These are phyloP conservation scores for Catonia carolina DNA, from an alignment of 2,888 invertebrate genomes.

Conservation along the genomic window DNA sequence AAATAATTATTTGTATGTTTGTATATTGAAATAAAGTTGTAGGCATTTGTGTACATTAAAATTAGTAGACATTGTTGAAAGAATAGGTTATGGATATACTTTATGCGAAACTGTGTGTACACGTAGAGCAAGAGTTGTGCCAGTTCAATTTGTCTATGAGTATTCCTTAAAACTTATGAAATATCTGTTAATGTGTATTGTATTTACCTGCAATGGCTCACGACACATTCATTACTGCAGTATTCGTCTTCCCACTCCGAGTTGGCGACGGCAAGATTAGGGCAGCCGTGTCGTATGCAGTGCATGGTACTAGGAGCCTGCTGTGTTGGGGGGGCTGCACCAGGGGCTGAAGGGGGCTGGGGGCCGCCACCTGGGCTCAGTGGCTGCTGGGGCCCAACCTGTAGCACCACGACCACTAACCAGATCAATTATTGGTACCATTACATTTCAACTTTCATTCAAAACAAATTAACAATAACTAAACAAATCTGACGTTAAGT, in stretches of 20 bases:
- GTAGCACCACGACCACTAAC: conserved; percentile 35
- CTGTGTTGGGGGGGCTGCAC: conserved; percentile 33
- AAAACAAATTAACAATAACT: not conserved
- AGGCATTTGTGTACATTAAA: no score
- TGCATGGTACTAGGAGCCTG: conserved; percentile 35
- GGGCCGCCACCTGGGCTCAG: conserved; percentile 28
- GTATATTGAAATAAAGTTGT: no score
- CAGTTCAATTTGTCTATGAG: no score
- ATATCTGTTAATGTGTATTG: no score
- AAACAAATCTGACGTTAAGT: no score
- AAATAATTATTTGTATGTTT: no score
- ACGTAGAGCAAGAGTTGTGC: no score
- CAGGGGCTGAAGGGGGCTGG: conserved; percentile 28
- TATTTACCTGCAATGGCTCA: conserved; percentile 80
- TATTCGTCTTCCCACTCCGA: conserved; percentile 96
- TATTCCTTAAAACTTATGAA: no score
- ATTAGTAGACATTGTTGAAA: no score
- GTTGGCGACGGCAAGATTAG: conserved; percentile 82
- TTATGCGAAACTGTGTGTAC: no score
- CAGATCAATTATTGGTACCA: conserved; percentile 24
- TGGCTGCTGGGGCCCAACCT: conserved; percentile 30
- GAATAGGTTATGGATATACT: no score
- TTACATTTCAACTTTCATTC: not conserved
- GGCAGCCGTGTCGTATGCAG: conserved; percentile 85
- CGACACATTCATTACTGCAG: conserved; percentile 95